Percentiles rank a stretch among this genome's conserved stretches.
phyloP scores from a whole-genome alignment of 2,888 invertebrate genomes.

The Coronaproctus castanopsis region DNA sequence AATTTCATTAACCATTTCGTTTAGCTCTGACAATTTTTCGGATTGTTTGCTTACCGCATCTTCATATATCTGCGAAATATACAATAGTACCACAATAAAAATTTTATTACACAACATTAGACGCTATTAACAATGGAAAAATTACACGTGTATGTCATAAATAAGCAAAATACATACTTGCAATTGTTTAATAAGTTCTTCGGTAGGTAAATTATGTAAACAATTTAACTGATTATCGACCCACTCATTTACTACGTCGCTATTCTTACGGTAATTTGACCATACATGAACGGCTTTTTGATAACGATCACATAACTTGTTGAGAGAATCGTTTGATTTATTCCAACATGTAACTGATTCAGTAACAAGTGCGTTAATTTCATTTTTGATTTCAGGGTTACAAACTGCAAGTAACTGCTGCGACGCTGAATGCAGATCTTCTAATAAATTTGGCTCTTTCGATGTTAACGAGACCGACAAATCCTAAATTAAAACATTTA shows the following conservation, averaged over 20 bases:
- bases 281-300: conserved; percentile 62
- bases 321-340: conserved; percentile 38
- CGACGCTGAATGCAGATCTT: conserved; percentile 46
- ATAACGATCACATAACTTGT: conserved; percentile 54
- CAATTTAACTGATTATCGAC: conserved; percentile 54
- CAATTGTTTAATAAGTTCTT: conserved; percentile 32
- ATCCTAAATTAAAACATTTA: conserved; percentile 32
- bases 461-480: conserved; percentile 53
- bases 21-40: conserved; percentile 43
- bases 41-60: conserved; percentile 30
- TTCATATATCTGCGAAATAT: conserved; percentile 8
- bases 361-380: conserved; percentile 51
- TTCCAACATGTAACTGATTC: conserved; percentile 61
- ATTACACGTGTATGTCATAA: too few species aligned
- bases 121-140: too few species aligned
- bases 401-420: conserved; percentile 35
- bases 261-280: conserved; percentile 59
- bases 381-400: conserved; percentile 42
- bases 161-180: too few species aligned
- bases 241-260: conserved; percentile 52
- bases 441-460: conserved; percentile 45
- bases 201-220: conserved; percentile 46
- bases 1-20: conserved; percentile 53
- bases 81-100: too few species aligned
- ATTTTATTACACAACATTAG: too few species aligned